Evolutionary conservation across 2,888 invertebrate genomes (phyloP), one percentile per base, ranked within the genome.

Genomic region (Synanthedon myopaeformis): DNA sequence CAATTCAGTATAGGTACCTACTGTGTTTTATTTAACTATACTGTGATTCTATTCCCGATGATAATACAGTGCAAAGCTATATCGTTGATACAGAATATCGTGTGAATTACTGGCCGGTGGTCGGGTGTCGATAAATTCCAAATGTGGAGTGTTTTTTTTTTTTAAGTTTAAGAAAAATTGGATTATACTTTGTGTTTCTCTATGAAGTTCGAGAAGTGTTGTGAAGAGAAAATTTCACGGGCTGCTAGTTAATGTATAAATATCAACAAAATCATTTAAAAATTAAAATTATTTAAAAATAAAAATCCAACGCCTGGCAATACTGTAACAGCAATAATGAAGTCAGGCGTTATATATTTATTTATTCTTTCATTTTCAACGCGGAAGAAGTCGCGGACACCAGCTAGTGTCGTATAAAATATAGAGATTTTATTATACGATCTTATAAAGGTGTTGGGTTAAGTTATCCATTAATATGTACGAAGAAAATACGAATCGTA

Each of bases 61-160:
- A 83, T 82, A 82, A 76, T 75, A 72, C 72, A 71, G 69, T 70
- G 70, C 67, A 70, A 73, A 80, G 77, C 79, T 74, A 72, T 80
- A 82, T 80, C 79, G 73, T 66, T 67, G 81, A 83, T 82, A 83
- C 76, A 67, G 72, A 77, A 79, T 79, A 74, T 73, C 74, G 66
- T 67, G 61, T 76, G 74, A 80, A 65, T 75, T 78, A 77, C 74
- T 70, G 65, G 19, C 5, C 57, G 64, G 57, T 53, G 55, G 59
- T 56, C 55, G 53, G 57, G 53, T 55, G 55, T 56, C 70, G 67
- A 73, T 72, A 73, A 67, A 69, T 69, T 51, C 13, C 13, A 14
- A 45, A 45, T 45, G 45, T 13, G 13, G 13, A 13, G 13, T 2
- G n/a, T n/a, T 45, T 45, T 45, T n/a, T 42, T n/a, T 45, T 45